Evolutionary conservation across 2,888 invertebrate genomes (phyloP).

Genomic region (Drosophila multiciliata): DNA sequence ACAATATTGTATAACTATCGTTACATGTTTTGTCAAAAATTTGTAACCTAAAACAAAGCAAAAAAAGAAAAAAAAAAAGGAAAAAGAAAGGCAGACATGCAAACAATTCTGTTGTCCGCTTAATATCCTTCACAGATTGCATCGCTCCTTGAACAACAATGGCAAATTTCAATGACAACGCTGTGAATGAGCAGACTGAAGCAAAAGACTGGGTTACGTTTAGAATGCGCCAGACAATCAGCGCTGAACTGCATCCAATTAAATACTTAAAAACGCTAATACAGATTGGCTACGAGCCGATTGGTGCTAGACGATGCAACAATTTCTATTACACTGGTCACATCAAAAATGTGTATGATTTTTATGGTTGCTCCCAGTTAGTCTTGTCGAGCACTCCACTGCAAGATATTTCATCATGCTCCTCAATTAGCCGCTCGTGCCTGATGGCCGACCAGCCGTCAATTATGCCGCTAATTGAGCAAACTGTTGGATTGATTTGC

Average conservation of each 20-base stretch:
- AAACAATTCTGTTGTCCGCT: slow-evolving; percentile 43
- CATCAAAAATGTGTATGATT: slow-evolving; percentile 93
- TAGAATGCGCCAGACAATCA: slow-evolving; percentile 83
- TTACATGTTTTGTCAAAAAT: slow-evolving; percentile 50
- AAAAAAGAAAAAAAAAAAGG: too few relatives aligned
- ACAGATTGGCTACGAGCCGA: slow-evolving; percentile 95
- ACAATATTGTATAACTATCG: slow-evolving; percentile 17
- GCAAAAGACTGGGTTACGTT: slow-evolving; percentile 83
- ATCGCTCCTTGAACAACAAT: slow-evolving; percentile 36
- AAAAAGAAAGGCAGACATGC: slow-evolving; percentile 34
- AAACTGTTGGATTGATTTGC: slow-evolving; percentile 93
- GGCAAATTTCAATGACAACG: slow-evolving; percentile 42
- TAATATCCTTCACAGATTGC: slow-evolving; percentile 29
- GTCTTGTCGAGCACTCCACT: slow-evolving; percentile 94
- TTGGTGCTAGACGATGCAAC: slow-evolving; percentile 91
- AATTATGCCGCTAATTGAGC: slow-evolving; percentile 93
- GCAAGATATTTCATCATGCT: slow-evolving; percentile 95
- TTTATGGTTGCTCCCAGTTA: slow-evolving; percentile 94
- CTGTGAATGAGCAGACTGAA: slow-evolving; percentile 64
- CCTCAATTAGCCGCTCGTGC: slow-evolving; percentile 94
- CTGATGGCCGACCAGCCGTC: slow-evolving; percentile 93
- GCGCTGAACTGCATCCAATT: slow-evolving; percentile 89
- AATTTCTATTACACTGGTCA: slow-evolving; percentile 94
- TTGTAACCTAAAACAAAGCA: slow-evolving; percentile 56
- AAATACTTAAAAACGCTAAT: slow-evolving; percentile 93